Percentiles rank a stretch among this genome's conserved stretches.
phyloP scores from a whole-genome alignment of 1,140 invertebrate species.

The Leptonema lineaticorne region DNA sequence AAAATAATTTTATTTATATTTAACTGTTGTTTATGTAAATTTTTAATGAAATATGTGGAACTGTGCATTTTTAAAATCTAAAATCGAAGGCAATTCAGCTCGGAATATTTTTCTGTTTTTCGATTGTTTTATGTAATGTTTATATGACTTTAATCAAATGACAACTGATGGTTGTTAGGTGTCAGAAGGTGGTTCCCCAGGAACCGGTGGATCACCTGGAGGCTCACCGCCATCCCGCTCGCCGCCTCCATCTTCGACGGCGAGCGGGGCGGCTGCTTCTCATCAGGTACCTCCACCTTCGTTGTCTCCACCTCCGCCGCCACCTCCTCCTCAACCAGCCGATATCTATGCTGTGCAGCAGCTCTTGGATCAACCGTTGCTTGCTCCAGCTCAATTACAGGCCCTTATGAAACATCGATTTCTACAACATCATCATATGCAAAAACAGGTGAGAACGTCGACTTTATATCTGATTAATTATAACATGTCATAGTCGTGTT shows the following conservation, averaged over 20 bases:
- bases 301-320: slow-evolving; percentile 26
- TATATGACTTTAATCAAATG: too few relatives aligned
- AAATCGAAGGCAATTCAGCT: too few relatives aligned
- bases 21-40: too few relatives aligned
- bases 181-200: slow-evolving; percentile 27
- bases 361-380: slow-evolving; percentile 49
- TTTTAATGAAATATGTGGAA: too few relatives aligned
- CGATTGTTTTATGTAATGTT: too few relatives aligned
- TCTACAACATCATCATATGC: slow-evolving; percentile 56
- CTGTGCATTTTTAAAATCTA: too few relatives aligned
- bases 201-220: slow-evolving; percentile 19
- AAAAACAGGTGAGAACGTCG: slow-evolving; percentile 50
- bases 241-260: slow-evolving; percentile 21
- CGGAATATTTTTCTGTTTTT: too few relatives aligned
- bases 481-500: neutral
- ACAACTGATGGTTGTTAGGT: slow-evolving; percentile 10
- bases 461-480: neutral
- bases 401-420: slow-evolving; percentile 55
- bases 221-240: slow-evolving; percentile 25
- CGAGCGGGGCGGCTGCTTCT: slow-evolving; percentile 16
- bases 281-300: slow-evolving; percentile 20
- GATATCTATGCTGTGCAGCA: slow-evolving; percentile 54
- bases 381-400: slow-evolving; percentile 47
- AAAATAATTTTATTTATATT: too few relatives aligned
- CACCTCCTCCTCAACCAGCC: slow-evolving; percentile 44